Percentiles rank a stretch among this genome's conserved stretches.
phyloP scores from a whole-genome alignment of 1,140 invertebrate genomes.

The Arctopsyche grandis region DNA sequence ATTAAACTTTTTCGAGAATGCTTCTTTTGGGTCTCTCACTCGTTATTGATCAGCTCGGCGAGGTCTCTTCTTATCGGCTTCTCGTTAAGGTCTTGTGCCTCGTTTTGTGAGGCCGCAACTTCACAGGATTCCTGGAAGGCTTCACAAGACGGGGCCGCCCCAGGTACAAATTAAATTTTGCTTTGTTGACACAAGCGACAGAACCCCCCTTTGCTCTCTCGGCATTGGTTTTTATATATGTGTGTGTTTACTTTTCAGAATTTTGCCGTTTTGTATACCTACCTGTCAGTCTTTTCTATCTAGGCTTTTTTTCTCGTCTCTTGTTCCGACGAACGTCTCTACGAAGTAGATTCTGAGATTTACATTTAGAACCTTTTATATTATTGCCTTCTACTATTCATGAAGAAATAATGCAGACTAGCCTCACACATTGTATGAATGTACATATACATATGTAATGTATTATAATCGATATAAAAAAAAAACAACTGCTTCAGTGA shows the following conservation, averaged over 20 bases:
- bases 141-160: not conserved
- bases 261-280: conserved; percentile 43
- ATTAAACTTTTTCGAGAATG: not conserved
- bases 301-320: not conserved
- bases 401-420: too few relatives aligned
- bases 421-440: too few relatives aligned
- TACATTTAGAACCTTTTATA: not conserved
- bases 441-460: too few relatives aligned
- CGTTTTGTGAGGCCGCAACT: conserved; percentile 31
- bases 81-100: not conserved
- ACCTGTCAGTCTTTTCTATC: not conserved
- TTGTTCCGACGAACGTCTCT: too few relatives aligned
- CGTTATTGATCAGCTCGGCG: conserved; percentile 27
- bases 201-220: not conserved
- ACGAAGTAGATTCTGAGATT: not conserved
- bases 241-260: conserved; percentile 52
- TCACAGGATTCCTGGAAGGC: conserved; percentile 49
- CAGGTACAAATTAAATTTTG: conserved; percentile 54
- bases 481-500: too few relatives aligned
- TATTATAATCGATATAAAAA: too few relatives aligned
- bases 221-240: not conserved
- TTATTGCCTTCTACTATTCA: not conserved
- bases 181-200: conserved; percentile 50
- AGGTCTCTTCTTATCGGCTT: not conserved
- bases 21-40: not conserved